These are phyloP conservation scores for Callaeas wilsoni DNA, from an alignment of 2,113 vertebrate species.

Conservation along the genomic window DNA sequence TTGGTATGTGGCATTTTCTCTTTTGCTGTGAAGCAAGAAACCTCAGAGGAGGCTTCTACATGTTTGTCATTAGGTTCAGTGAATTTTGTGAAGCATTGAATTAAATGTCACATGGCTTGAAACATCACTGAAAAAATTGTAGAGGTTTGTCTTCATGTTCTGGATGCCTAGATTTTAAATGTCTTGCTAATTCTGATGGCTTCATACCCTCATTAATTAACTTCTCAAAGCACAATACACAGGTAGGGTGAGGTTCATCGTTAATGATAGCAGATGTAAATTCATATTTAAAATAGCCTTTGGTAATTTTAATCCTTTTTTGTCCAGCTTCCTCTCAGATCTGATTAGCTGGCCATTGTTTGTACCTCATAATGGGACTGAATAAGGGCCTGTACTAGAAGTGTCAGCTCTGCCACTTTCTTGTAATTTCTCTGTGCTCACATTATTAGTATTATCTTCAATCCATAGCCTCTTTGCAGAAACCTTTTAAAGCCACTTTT, in stretches of 20 bases:
- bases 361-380: neutral
- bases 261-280: neutral
- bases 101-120: neutral
- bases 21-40: neutral
- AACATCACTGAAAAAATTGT: neutral
- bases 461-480: neutral
- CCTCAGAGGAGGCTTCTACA: neutral
- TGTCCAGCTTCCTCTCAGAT: neutral
- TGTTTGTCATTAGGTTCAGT: neutral
- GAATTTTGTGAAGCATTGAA: neutral
- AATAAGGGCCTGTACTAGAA: neutral
- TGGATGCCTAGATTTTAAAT: neutral
- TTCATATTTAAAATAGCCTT: neutral
- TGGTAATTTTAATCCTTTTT: neutral
- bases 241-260: accelerated
- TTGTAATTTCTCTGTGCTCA: neutral
- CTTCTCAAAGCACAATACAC: neutral
- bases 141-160: neutral
- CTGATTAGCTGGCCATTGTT: neutral
- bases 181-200: neutral
- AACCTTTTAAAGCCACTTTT: neutral
- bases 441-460: neutral
- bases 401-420: neutral
- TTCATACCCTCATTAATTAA: neutral
- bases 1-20: neutral